Base-by-base conservation (phyloP, 2,113 vertebrate species). In the Herpailurus yagouaroundi region DNA sequence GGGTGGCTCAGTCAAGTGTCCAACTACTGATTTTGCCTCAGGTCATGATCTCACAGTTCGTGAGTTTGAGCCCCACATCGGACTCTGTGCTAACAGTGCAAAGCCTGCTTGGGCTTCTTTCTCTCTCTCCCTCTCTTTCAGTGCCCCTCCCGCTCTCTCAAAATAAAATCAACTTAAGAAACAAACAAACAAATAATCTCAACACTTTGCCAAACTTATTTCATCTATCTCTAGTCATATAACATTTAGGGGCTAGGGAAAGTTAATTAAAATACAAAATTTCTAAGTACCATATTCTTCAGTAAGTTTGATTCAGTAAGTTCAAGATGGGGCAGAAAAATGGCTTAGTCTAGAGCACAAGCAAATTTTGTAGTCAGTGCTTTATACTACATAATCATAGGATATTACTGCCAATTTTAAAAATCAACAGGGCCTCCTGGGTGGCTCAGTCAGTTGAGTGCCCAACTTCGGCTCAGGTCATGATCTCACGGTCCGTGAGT, bases 241-340 rank as follows among this genome's bases (percentile, higher is more conserved):
- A 96, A 64, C 31, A 93, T 38, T 33, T 31, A 27, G 45, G 41
- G 33, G 25, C 27, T 52, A 1, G 66, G 3, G 9, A 88, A 93
- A 93, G 33, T 66, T 87, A 95, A 73, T 60, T 66, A 95, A 82
- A 96, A 92, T 13, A 76, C 31, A 92, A 57, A 52, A 83, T 36
- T 94, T 95, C 82, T 88, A 57, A 66, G 52, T 80, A 27, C 18
- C 38, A 48, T 38, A 76, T 82, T 45, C 18, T 68, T 11, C 36
- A 93, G 1, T 83, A 91, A 93, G 45, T 95, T 77, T 91, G 15
- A 95, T 68, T 84, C n/a, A 63, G 7, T 68, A 93, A 95, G 14
- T 94, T 97, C 41, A 96, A 71, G 29, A 86, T 48, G 23, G 38
- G 33, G 7, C n/a, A 95, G 8, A 95, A 41, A 95, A 90, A 83